Base-by-base conservation (phyloP, 1,140 invertebrate genomes). In the Drosophila tsacasi region DNA sequence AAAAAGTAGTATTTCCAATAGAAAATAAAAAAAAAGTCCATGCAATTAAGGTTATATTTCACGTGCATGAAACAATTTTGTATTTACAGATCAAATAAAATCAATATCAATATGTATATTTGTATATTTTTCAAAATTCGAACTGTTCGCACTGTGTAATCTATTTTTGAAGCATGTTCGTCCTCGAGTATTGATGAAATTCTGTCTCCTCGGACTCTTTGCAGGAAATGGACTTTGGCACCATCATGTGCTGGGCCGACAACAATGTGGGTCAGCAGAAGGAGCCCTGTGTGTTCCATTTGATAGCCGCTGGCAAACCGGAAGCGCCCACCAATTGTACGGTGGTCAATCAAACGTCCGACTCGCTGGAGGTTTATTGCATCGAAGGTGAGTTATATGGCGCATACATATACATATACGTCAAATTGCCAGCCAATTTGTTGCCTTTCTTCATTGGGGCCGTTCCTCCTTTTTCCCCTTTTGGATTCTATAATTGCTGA, bases 271-370 rank as follows among this genome's bases (percentile, higher is more conserved):
- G 96, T 7, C 94, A 94, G 62, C 96, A 96, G 87, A 91, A 92
- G 52, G 95, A 96, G 60, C 96, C 96, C 0, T 97, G 96, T 93
- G 94, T 96, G 58, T 96, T 96, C 93, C 95, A 96, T 89, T 95
- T 96, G 55, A 96, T 96, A 75, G 94, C 95, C 37, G 96, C 95
- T 82, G 96, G 97, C 93, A 96, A 96, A 81, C 97, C 97, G 13
- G 97, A 97, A 93, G 94, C 96, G 5, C 96, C 96, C 12, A 95
- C 95, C 87, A 97, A 97, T 93, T 97, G 97, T 93, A 96, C 96
- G 6, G 94, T 97, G 58, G 94, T 96, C 55, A 97, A 97, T 93
- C 96, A 96, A 91, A 97, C 96, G 15, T 96, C 96, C n/a, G 95
- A 96, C 59, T 96, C 96, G 8, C 93, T 97, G 59, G 95, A 96